Conservation (phyloP, 2,113 vertebrate genomes). For the Macquaria australasica region DNA sequence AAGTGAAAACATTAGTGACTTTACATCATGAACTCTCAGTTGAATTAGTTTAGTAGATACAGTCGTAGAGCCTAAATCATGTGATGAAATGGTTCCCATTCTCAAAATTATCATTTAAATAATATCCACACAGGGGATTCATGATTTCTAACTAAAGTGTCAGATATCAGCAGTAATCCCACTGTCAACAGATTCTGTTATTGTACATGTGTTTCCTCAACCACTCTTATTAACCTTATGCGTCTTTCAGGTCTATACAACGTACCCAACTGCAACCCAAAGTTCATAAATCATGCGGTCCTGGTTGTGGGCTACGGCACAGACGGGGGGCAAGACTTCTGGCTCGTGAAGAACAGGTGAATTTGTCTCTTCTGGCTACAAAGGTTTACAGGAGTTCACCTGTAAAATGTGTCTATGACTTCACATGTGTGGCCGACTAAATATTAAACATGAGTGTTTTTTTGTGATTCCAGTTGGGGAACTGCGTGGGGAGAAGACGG, state of each 20-base stretch:
- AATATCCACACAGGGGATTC: neutral
- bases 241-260: slow-evolving; percentile 66
- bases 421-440: neutral
- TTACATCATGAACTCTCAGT: neutral
- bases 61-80: neutral
- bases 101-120: neutral
- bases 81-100: neutral
- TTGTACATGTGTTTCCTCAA: neutral
- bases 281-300: slow-evolving; percentile 65
- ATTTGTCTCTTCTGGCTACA: neutral
- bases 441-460: neutral
- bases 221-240: neutral
- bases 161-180: no score
- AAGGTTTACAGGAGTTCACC: neutral
- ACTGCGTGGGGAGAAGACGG: slow-evolving; percentile 81
- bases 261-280: slow-evolving; percentile 54
- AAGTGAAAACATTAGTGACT: neutral
- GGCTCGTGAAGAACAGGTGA: slow-evolving; percentile 85
- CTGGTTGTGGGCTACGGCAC: slow-evolving; percentile 80
- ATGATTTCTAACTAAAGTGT: neutral
- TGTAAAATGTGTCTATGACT: neutral
- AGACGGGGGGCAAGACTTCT: slow-evolving; percentile 78
- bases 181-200: neutral
- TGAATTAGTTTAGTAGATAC: neutral
- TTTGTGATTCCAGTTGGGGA: slow-evolving; percentile 81